Base-by-base conservation (phyloP, 2,113 vertebrate species). In the Nymphicus hollandicus region DNA sequence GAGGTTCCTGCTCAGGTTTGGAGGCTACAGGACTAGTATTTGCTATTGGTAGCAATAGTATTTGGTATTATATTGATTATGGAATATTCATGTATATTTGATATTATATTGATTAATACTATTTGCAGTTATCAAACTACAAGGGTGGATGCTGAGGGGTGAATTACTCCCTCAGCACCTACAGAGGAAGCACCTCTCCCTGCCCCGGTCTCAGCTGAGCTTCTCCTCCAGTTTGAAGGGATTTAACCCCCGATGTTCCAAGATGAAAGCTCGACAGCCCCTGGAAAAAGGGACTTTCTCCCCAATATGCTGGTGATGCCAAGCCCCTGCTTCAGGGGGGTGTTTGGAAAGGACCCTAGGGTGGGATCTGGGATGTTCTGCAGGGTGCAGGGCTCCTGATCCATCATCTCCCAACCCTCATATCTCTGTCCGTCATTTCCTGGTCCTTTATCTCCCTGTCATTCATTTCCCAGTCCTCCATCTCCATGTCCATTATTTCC, bases 171-270 rank as follows among this genome's bases (percentile, higher is more conserved):
- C 22, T 14, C 71, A 27, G 55, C 61, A 56, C 23, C 23, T 10
- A 0, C 22, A 20, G 28, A 41, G 22, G 63, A 52, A 47, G 13
- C 44, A 20, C 28, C 43, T 41, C 66, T 49, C 13, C 19, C 73
- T 39, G 60, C 9, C 35, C 37, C 0, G 0, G 4, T 4, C 79
- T 17, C 44, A n/a, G 28, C 50, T 6, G 12, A 66, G 25, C n/a
- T 52, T 27, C 53, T 55, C 43, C 50, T 28, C 44, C 5, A 2
- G 4, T 61, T 29, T 5, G 65, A 47, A 53, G 17, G 70, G 28
- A 50, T 85, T 73, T 69, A 65, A 43, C 3, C 2, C 13, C 13
- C 7, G 0, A 0, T 3, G 22, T 31, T 74, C 47, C 49, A 35
- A 60, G 22, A 46, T 5, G 14, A 41, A 44, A 89, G n/a, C 50